Percentiles rank a stretch among this genome's conserved stretches.
These are phyloP conservation scores for Grapholita molesta DNA, from an alignment of 1,140 invertebrate genomes.

Conservation along the genomic window DNA sequence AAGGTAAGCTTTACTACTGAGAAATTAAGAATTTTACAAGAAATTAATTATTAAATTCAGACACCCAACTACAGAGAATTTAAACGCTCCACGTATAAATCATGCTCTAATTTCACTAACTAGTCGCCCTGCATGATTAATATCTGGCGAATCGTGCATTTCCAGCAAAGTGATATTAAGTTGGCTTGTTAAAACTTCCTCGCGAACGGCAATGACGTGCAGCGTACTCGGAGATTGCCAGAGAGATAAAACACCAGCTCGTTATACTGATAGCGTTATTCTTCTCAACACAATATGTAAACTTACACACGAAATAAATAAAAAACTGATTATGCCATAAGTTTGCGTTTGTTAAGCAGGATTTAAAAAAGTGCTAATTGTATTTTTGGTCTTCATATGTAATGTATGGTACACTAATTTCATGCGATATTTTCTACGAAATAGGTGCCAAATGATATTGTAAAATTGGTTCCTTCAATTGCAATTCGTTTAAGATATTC, in stretches of 20 bases:
- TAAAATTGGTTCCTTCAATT: background rate
- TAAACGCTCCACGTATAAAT: constrained; percentile 47
- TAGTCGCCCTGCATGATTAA: constrained; percentile 75
- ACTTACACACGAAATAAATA: background rate
- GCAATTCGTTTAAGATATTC: background rate
- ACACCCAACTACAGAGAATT: constrained; percentile 37
- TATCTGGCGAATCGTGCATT: constrained; percentile 71
- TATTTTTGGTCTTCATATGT: too few species aligned
- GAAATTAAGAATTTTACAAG: background rate
- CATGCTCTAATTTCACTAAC: constrained; percentile 70
- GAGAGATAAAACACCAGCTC: background rate
- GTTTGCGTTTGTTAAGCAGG: too few species aligned
- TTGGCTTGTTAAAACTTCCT: constrained; percentile 76
- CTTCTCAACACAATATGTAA: background rate
- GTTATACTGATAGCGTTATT: background rate
- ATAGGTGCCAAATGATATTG: background rate
- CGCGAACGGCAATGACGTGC: constrained; percentile 45
- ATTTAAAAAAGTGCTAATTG: too few species aligned
- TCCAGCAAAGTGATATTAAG: constrained; percentile 74
- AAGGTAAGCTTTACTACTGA: background rate
- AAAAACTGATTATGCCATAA: too few species aligned
- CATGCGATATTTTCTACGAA: too few species aligned
- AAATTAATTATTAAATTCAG: constrained; percentile 25
- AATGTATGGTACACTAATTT: too few species aligned
- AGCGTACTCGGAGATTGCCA: constrained; percentile 11